phyloP scores from a whole-genome alignment of 2,797 vertebrate species.

The Ctenopoma multispine region DNA sequence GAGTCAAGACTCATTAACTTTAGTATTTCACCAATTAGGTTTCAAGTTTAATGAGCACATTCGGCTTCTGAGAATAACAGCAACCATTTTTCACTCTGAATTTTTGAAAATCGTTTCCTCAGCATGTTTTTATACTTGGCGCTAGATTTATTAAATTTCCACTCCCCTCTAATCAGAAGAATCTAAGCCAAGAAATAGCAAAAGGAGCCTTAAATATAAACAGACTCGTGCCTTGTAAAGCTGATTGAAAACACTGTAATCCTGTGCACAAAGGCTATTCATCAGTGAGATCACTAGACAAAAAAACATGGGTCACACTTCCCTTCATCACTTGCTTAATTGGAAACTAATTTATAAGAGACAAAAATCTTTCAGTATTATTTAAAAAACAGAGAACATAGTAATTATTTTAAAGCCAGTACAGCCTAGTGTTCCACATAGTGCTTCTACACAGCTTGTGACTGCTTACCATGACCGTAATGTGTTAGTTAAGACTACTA shows the following conservation, averaged over 20 bases:
- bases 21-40: slow-evolving; percentile 20
- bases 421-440: slow-evolving; percentile 11
- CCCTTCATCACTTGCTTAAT: slow-evolving; percentile 18
- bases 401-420: neutral
- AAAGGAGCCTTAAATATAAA: slow-evolving; percentile 30
- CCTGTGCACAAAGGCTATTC: slow-evolving; percentile 13
- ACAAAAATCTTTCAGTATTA: neutral
- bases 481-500: slow-evolving; percentile 24
- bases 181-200: neutral
- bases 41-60: slow-evolving; percentile 5
- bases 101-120: neutral
- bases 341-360: slow-evolving; percentile 19
- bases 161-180: slow-evolving; percentile 7
- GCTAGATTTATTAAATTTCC: neutral
- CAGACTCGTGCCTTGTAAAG: slow-evolving; percentile 8
- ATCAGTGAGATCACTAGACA: slow-evolving; percentile 28
- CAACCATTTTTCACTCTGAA: neutral
- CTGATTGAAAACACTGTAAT: slow-evolving; percentile 26
- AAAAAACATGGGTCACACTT: neutral
- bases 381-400: neutral
- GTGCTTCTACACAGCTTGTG: neutral
- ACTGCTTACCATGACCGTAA: slow-evolving; percentile 12
- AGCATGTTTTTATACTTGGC: neutral
- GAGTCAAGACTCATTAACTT: slow-evolving; percentile 16
- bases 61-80: neutral